Percentiles rank a stretch among this genome's conserved stretches.
Evolutionary conservation across 2,888 invertebrate genomes (phyloP).

Genomic region (Patella pellucida): DNA sequence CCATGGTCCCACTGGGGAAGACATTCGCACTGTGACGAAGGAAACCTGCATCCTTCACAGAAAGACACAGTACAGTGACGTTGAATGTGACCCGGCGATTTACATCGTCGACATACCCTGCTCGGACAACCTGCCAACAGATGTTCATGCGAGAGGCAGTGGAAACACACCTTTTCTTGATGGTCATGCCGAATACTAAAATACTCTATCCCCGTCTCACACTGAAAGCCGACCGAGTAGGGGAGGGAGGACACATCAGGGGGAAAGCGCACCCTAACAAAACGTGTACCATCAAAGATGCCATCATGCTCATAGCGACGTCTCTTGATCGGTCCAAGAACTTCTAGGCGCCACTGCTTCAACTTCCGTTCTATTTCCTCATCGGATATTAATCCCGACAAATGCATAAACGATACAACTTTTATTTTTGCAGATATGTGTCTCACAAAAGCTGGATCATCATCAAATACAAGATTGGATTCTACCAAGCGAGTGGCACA

Average conservation of each 20-base stretch:
- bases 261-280: neutral
- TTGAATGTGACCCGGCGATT: neutral
- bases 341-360: neutral
- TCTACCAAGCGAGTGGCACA: neutral
- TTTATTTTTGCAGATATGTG: neutral
- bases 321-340: neutral
- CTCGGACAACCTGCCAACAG: neutral
- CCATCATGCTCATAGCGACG: neutral
- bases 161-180: neutral
- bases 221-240: neutral
- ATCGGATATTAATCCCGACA: neutral
- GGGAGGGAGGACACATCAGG: neutral
- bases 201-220: neutral
- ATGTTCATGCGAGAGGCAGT: neutral
- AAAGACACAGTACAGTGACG: neutral
- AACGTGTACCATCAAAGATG: neutral
- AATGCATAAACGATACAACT: neutral
- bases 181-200: neutral
- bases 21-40: neutral
- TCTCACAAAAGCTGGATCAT: neutral
- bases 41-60: neutral
- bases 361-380: neutral
- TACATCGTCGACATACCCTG: constrained; percentile 6
- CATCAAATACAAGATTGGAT: neutral
- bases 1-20: neutral